A percentile compares a stretch with the other conserved stretches of the same genome.
Conservation (phyloP, 2,888 invertebrate species). For the Dascillus cervinus region DNA sequence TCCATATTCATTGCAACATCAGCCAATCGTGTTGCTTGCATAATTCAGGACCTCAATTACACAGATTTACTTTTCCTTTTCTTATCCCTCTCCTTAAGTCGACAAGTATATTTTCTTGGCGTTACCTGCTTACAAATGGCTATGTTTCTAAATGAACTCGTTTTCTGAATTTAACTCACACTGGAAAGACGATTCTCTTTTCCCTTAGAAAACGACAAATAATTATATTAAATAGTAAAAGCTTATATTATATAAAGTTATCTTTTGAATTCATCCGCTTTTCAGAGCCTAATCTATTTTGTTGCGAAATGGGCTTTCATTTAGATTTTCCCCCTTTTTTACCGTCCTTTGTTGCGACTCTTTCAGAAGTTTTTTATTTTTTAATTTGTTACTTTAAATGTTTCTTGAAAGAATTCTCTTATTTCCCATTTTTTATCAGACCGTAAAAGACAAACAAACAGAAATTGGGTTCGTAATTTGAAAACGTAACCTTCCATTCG, state of each 20-base stretch:
- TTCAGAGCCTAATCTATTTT: slow-evolving; percentile 18
- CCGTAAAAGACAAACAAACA: too few species aligned
- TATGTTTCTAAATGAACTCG: slow-evolving; percentile 29
- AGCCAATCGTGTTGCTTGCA: too few species aligned
- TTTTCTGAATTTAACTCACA: slow-evolving; percentile 19
- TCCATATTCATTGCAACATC: too few species aligned
- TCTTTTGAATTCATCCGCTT: slow-evolving; percentile 23
- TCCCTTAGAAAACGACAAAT: slow-evolving; percentile 19
- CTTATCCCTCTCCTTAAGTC: too few species aligned
- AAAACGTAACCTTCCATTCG: too few species aligned
- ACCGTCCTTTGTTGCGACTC: slow-evolving; percentile 18
- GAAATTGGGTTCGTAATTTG: too few species aligned
- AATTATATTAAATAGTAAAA: slow-evolving; percentile 28
- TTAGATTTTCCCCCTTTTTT: slow-evolving; percentile 13
- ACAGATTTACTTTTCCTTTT: too few species aligned
- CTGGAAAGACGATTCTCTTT: slow-evolving; percentile 15
- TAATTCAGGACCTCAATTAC: too few species aligned
- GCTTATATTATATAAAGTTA: slow-evolving; percentile 25
- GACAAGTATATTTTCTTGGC: slow-evolving; percentile 18
- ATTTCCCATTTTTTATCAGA: too few species aligned
- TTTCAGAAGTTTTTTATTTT: too few species aligned
- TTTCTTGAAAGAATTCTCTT: too few species aligned
- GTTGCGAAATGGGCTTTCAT: slow-evolving; percentile 12
- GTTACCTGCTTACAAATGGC: slow-evolving; percentile 28
- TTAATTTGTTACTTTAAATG: too few species aligned